These are phyloP conservation scores for Macaca nemestrina DNA, from an alignment of 2,113 vertebrate species.

Conservation along the genomic window DNA sequence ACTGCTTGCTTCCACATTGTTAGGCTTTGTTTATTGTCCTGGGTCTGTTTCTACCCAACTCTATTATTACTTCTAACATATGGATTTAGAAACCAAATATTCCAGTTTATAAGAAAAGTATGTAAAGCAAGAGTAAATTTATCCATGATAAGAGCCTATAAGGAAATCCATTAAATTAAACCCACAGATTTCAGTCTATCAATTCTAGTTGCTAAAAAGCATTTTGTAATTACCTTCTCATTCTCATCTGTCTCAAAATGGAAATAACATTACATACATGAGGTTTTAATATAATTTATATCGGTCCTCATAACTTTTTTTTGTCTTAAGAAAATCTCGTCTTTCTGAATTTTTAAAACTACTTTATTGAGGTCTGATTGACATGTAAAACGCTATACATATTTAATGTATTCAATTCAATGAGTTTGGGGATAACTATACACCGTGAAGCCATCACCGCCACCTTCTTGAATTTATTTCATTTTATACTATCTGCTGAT, in stretches of 20 bases:
- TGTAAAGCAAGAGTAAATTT: neutral
- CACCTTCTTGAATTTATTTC: neutral
- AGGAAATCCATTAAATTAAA: neutral
- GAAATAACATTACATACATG: neutral
- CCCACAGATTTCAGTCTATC: neutral
- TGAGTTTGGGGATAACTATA: neutral
- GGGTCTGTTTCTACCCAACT: neutral
- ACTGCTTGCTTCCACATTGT: neutral
- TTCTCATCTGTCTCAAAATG: constrained; percentile 12
- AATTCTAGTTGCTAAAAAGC: neutral
- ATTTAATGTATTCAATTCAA: neutral
- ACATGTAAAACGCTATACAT: neutral
- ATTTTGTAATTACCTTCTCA: neutral
- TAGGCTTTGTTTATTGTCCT: neutral
- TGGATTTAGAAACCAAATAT: neutral
- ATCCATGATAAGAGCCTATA: neutral
- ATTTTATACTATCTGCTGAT: neutral
- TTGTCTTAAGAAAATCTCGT: neutral
- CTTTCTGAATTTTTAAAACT: neutral
- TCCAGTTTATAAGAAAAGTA: neutral
- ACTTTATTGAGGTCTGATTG: neutral
- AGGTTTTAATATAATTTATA: neutral
- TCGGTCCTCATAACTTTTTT: neutral
- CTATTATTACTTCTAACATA: neutral
- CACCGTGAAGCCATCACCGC: neutral